phyloP scores from a whole-genome alignment of 2,797 vertebrate species.

The Orientallactaga sibirica region DNA sequence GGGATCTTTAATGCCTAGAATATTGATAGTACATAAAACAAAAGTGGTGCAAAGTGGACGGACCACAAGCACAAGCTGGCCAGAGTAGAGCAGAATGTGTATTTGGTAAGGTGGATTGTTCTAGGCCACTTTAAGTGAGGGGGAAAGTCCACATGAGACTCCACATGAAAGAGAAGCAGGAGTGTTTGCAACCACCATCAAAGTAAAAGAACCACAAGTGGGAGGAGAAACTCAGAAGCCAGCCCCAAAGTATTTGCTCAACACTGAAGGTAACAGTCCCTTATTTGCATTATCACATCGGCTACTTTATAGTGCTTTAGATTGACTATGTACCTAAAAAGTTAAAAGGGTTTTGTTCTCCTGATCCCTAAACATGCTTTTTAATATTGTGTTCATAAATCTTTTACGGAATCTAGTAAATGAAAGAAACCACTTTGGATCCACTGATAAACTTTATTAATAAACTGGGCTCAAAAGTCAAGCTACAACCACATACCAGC shows the following conservation, averaged over 20 bases:
- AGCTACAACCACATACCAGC: background rate
- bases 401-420: conserved; percentile 33
- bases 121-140: background rate
- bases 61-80: background rate
- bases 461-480: background rate
- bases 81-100: background rate
- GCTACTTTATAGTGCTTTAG: conserved; percentile 15
- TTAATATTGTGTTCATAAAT: conserved; percentile 16
- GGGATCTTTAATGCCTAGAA: background rate
- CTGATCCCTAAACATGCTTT: conserved; percentile 26
- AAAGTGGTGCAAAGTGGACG: background rate
- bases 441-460: background rate
- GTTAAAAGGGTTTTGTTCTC: background rate
- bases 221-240: background rate
- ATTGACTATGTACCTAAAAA: conserved; percentile 14
- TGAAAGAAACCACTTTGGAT: background rate
- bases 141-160: too few species aligned
- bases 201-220: background rate
- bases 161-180: background rate
- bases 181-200: background rate
- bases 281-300: background rate
- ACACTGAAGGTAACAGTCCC: background rate
- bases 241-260: background rate
- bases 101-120: background rate
- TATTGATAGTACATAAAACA: background rate